phyloP scores from a whole-genome alignment of 2,797 vertebrate genomes.

The Sebastes hubbsi region DNA sequence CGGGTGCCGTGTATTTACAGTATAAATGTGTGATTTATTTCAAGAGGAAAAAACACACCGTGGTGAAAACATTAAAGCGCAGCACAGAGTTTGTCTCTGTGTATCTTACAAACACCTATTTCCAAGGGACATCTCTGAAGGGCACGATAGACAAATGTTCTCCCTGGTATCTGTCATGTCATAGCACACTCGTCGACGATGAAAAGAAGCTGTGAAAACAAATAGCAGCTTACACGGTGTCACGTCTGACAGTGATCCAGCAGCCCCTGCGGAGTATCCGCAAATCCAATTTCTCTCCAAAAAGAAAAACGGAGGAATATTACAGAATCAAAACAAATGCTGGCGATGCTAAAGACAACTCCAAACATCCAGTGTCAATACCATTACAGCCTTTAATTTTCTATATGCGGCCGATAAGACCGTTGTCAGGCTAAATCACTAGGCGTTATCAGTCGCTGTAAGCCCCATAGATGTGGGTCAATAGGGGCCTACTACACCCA shows the following conservation, averaged over 20 bases:
- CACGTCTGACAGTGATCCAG: slow-evolving; percentile 62
- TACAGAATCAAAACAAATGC: slow-evolving; percentile 20
- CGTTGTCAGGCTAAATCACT: too few relatives aligned
- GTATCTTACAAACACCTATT: slow-evolving; percentile 25
- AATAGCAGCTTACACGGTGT: slow-evolving; percentile 56
- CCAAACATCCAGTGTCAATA: slow-evolving; percentile 41
- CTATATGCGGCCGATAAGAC: background rate
- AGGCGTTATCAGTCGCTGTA: too few relatives aligned
- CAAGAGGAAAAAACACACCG: slow-evolving; percentile 1
- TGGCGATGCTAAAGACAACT: background rate
- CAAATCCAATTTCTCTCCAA: slow-evolving; percentile 22
- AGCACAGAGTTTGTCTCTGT: slow-evolving; percentile 14
- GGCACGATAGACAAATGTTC: slow-evolving; percentile 45
- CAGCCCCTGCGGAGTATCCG: slow-evolving; percentile 23
- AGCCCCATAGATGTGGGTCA: background rate
- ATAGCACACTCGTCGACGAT: slow-evolving; percentile 28
- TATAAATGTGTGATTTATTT: slow-evolving; percentile 56
- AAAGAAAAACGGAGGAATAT: background rate
- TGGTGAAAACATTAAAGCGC: slow-evolving; percentile 31
- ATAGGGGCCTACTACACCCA: too few relatives aligned
- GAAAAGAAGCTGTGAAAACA: slow-evolving; percentile 66
- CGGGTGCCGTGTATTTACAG: slow-evolving; percentile 4
- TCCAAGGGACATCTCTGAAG: slow-evolving; percentile 56
- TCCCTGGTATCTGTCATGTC: slow-evolving; percentile 61
- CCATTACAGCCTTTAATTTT: slow-evolving; percentile 10